phyloP scores from a whole-genome alignment of 2,113 vertebrate species.

The Apistogramma diplotaenia region DNA sequence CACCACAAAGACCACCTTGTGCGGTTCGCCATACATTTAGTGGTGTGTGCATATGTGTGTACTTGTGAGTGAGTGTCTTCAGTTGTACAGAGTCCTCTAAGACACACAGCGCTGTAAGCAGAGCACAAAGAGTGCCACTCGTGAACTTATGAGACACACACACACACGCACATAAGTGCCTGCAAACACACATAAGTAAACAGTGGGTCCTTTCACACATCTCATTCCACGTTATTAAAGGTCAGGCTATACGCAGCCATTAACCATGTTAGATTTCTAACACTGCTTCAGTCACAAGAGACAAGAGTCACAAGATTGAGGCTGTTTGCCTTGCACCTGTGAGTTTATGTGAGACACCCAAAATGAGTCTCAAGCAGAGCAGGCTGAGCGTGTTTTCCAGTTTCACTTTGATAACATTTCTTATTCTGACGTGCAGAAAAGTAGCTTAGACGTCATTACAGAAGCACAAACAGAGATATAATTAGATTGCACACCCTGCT shows the following conservation, averaged over 20 bases:
- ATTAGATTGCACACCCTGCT: constrained; percentile 22
- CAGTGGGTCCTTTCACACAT: constrained; percentile 76
- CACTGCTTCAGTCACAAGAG: constrained; percentile 69
- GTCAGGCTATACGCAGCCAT: constrained; percentile 66
- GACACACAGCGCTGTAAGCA: constrained; percentile 31
- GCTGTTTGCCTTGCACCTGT: constrained; percentile 63
- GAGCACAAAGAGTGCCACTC: constrained; percentile 31
- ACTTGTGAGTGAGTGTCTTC: constrained; percentile 6
- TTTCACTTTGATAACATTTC: constrained; percentile 28
- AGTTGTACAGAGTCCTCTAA: constrained; percentile 27
- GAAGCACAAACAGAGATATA: background rate
- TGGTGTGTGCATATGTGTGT: constrained; percentile 1
- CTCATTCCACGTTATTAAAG: constrained; percentile 66
- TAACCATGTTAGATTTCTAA: constrained; percentile 66
- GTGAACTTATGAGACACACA: constrained; percentile 15
- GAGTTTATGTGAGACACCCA: constrained; percentile 15
- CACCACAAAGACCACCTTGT: constrained; percentile 67
- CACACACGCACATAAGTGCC: background rate
- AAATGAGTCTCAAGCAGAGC: background rate
- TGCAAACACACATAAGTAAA: constrained; percentile 50
- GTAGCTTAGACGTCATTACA: constrained; percentile 13
- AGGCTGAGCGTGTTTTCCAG: constrained; percentile 21
- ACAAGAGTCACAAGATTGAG: constrained; percentile 65
- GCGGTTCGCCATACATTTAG: constrained; percentile 38
- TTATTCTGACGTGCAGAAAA: background rate